Base-by-base conservation (phyloP, 2,113 vertebrate genomes). In the Siniperca chuatsi region DNA sequence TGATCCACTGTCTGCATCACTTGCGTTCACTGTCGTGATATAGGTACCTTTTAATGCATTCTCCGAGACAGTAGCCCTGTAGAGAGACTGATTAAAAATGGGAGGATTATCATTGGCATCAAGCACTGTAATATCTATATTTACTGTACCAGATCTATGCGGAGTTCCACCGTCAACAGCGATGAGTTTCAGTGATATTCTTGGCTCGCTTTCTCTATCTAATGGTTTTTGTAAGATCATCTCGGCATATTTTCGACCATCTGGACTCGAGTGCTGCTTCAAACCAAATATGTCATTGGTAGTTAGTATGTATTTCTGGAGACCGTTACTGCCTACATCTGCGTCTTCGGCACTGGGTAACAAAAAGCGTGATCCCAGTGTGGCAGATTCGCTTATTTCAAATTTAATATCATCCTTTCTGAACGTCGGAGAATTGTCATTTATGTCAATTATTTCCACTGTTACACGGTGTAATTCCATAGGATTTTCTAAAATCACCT, bases 171-270 rank as follows among this genome's bases (percentile, higher is more conserved):
- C 92, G 25, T 93, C 92, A 33, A 81, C 33, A 40, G 90, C 87
- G 1, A 90, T 84, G 33, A 93, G 85, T 35, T 86, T 80, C 0
- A 93, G 25, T 8, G 46, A 81, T 16, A 74, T 84, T 65, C 55
- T 76, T 29, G 18, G 87, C 70, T 96, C 87, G 8, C 86, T 89
- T 91, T 97, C 96, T 84, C 92, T 84, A 64, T 93, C 89, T 67
- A 93, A 77, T 0, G 79, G 18, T 46, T 89, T 93, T 66, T 90
- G 85, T 65, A 94, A 67, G 0, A 92, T 62, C 71, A 94, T 86
- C 16, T 93, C 92, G 1, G 86, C 89, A 75, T 89, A 89, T 25
- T 82, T 94, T 13, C 74, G 11, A 6, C 93, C 87, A 58, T 90
- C 86, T 13, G 90, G 81, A 61, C 20, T 87, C 9, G 87, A 81